Base-by-base conservation (phyloP, 2,888 invertebrate genomes). In the Hypercompe scribonia region DNA sequence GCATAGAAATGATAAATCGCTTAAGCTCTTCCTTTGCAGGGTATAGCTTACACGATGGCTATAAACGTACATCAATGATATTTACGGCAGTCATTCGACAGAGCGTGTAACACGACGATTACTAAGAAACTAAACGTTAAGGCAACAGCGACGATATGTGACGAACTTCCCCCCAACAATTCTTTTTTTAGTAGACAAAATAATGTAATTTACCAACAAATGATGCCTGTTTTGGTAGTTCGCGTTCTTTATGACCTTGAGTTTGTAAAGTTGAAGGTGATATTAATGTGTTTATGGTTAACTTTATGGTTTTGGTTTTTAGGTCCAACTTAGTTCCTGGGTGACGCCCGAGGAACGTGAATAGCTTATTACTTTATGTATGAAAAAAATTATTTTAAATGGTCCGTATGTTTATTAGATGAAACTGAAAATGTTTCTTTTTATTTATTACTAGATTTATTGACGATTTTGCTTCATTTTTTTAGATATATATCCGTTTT, bases 11-110 rank as follows among this genome's bases (percentile, higher is more conserved):
- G 7, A 11, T 15, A 69, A 66, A 4, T 65, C 81, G 77, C 81
- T 80, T 46, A 54, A 81, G 77, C 81, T 77, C 24, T 21, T 39
- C 54, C 65, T 78, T 79, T 76, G 70, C 21, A 31, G 68, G 71
- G 67, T 76, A 74, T 82, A 79, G 78, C 76, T 82, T 81, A 79
- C 77, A 78, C 80, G 82, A 74, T 79, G 83, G 89, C 92, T 86
- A 92, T 94, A 91, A 94, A 88, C 93, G 89, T 94, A 91, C 89
- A 92, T 94, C 94, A 94, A 90, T 88, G 93, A 94, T 92, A 94
- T 94, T 94, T 94, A 93, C 93, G 88, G 89, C 87, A 91, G 92
- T 93, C 93, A 92, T 92, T 93, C 90, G 87, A 88, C 86, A 88
- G 84, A 90, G 90, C 91, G 92, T 90, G 90, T 90, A 86, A 88